Percentiles rank a stretch among this genome's conserved stretches.
Conservation (phyloP, 2,113 vertebrate species). For the Semnornis frantzii region DNA sequence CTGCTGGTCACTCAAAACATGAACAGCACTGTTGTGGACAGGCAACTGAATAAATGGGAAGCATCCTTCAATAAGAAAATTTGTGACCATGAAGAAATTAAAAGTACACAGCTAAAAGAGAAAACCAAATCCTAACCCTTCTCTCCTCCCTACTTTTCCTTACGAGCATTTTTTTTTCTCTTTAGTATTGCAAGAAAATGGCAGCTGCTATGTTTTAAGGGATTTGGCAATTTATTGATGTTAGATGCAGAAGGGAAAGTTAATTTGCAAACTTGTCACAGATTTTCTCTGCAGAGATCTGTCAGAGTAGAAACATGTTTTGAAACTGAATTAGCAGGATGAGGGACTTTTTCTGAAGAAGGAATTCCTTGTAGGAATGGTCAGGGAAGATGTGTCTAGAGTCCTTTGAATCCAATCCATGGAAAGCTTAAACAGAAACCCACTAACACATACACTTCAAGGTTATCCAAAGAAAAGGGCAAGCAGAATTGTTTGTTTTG, state of each 20-base stretch:
- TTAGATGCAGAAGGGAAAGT: not conserved
- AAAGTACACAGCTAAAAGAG: not conserved
- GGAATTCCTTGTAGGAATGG: not conserved
- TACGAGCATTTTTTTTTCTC: not conserved
- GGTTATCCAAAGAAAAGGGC: not conserved
- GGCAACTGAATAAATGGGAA: not conserved
- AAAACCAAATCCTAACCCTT: not conserved
- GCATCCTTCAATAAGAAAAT: not conserved
- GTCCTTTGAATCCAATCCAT: not conserved
- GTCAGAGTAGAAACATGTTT: slow-evolving; percentile 6
- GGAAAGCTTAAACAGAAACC: not conserved
- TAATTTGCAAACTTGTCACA: slow-evolving; percentile 52
- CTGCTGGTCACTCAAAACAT: not conserved
- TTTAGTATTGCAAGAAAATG: not conserved
- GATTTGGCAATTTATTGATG: not conserved
- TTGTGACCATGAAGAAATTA: not conserved
- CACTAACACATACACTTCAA: not conserved
- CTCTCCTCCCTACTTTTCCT: not conserved
- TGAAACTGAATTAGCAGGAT: slow-evolving; percentile 25
- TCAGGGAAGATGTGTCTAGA: not conserved
- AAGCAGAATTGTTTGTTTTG: not conserved
- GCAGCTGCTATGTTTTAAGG: not conserved
- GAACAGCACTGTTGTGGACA: not conserved
- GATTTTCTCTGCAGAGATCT: slow-evolving; percentile 13
- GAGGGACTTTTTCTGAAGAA: not conserved